Evolutionary conservation across 2,113 vertebrate genomes (phyloP).

Genomic region (Edolisoma coerulescens): DNA sequence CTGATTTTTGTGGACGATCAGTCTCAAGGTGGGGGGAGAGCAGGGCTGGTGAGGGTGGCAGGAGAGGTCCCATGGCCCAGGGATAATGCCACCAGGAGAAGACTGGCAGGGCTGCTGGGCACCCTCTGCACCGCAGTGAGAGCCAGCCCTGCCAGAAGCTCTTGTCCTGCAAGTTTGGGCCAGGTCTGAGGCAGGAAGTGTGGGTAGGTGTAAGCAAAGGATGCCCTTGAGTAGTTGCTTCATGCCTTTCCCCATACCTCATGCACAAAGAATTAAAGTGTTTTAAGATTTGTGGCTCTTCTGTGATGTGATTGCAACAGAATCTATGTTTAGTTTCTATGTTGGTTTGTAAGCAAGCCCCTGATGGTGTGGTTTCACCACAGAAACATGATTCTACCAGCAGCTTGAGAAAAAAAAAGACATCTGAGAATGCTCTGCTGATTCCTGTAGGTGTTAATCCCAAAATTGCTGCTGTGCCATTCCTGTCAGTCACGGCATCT

Average conservation of each 20-base stretch:
- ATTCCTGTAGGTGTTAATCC: background rate
- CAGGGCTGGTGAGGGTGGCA: accelerated
- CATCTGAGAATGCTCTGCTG: background rate
- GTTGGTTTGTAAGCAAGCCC: background rate
- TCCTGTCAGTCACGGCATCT: background rate
- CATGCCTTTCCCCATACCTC: accelerated
- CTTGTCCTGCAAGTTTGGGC: no score
- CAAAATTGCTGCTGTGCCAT: background rate
- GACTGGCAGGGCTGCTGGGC: background rate
- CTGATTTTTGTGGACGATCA: background rate
- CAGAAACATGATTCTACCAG: background rate
- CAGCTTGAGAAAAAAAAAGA: background rate
- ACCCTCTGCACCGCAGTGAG: no score
- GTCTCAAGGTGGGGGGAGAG: no score
- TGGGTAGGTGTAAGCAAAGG: background rate
- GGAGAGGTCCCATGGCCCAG: background rate
- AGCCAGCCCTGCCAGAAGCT: background rate
- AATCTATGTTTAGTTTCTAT: background rate
- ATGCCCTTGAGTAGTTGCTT: background rate
- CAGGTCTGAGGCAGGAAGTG: accelerated
- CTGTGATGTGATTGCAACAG: background rate
- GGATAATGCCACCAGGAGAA: background rate
- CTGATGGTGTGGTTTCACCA: background rate
- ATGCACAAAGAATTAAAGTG: background rate
- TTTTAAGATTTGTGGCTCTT: background rate